A percentile compares a stretch with the other conserved stretches of the same genome.
Conservation (phyloP, 2,888 invertebrate genomes). For the Aricia artaxerxes region DNA sequence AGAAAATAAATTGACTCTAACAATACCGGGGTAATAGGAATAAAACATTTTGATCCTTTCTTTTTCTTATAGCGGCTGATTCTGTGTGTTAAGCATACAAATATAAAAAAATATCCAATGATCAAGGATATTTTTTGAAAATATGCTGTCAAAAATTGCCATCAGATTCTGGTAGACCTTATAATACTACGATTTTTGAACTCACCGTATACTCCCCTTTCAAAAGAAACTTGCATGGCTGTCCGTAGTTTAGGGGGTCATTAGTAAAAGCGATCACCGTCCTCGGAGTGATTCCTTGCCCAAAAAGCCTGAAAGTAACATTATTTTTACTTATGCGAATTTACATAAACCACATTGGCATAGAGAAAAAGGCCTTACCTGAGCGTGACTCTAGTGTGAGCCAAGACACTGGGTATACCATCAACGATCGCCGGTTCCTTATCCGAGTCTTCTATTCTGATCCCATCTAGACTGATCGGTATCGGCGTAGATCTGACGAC, state of each 20-base stretch:
- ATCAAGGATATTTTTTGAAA: too few species aligned
- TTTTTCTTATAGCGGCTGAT: too few species aligned
- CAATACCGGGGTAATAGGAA: too few species aligned
- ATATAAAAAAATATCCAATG: too few species aligned
- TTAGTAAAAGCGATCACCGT: slow-evolving; percentile 88
- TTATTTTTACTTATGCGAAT: background rate
- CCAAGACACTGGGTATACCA: slow-evolving; percentile 86
- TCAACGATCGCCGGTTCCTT: slow-evolving; percentile 78
- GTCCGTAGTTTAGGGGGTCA: slow-evolving; percentile 72
- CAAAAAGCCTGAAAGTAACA: slow-evolving; percentile 83
- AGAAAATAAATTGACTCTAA: too few species aligned
- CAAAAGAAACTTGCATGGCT: slow-evolving; percentile 82
- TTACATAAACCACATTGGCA: too few species aligned
- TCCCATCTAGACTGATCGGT: slow-evolving; percentile 68
- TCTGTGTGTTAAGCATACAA: too few species aligned
- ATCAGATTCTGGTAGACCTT: too few species aligned
- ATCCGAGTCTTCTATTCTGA: slow-evolving; percentile 80
- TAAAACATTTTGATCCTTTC: too few species aligned
- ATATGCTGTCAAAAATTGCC: too few species aligned
- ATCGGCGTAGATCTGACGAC: slow-evolving; percentile 46
- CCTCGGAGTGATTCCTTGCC: slow-evolving; percentile 82
- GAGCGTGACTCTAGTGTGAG: slow-evolving; percentile 80
- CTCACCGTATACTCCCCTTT: slow-evolving; percentile 70
- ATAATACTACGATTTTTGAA: slow-evolving; percentile 41
- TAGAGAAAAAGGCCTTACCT: slow-evolving; percentile 49